Evolutionary conservation across 2,888 invertebrate genomes (phyloP).

Genomic region (Caenorhabditis doughertyi): DNA sequence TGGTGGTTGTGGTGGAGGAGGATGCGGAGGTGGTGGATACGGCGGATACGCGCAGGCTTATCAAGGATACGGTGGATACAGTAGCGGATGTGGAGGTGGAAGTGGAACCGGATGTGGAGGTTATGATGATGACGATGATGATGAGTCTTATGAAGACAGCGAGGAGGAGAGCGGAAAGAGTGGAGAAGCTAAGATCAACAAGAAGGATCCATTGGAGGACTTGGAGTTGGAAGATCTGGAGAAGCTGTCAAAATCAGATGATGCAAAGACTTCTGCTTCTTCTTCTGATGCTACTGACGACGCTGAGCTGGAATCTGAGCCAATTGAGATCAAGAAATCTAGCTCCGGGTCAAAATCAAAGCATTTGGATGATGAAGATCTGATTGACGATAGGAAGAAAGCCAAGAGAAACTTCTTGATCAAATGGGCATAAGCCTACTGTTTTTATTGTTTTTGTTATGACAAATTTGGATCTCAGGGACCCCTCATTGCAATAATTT

Average conservation of each 20-base stretch:
- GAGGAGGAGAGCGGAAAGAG: constrained; percentile 61
- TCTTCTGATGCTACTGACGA: neutral
- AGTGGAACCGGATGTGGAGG: constrained; percentile 46
- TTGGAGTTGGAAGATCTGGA: constrained; percentile 71
- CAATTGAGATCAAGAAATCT: constrained; percentile 24
- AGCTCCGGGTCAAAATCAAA: constrained; percentile 14
- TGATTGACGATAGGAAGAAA: constrained; percentile 53
- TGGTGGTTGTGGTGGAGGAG: constrained; percentile 62
- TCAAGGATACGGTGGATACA: constrained; percentile 45
- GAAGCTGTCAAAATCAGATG: constrained; percentile 66
- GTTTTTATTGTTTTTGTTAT: constrained; percentile 11
- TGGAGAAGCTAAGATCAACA: constrained; percentile 64
- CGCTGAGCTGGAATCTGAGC: constrained; percentile 12
- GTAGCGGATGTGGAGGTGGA: constrained; percentile 56
- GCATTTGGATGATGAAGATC: constrained; percentile 53
- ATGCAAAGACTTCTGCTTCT: constrained; percentile 5
- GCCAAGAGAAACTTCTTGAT: constrained; percentile 45
- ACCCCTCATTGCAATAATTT: constrained; percentile 1
- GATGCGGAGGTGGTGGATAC: constrained; percentile 44
- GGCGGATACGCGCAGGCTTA: constrained; percentile 24
- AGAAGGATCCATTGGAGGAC: constrained; percentile 69
- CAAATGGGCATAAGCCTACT: constrained; percentile 49
- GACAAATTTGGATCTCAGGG: constrained; percentile 39
- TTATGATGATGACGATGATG: constrained; percentile 50
- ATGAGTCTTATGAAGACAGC: constrained; percentile 52